Evolutionary conservation across 2,113 vertebrate genomes (phyloP).

Genomic region (Rattus rattus): DNA sequence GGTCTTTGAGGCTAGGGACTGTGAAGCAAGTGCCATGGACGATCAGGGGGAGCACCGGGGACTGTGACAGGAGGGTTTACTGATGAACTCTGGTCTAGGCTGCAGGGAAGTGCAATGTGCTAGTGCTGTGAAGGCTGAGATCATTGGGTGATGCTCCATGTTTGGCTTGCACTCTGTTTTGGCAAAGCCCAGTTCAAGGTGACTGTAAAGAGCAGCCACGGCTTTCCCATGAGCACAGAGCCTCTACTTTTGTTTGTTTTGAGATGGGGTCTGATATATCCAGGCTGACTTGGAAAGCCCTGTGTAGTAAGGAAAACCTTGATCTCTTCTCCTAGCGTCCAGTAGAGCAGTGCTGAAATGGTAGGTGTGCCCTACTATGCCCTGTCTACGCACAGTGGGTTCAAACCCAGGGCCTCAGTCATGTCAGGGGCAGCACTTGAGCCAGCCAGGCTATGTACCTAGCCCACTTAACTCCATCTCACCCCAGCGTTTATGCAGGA

Average conservation of each 20-base stretch:
- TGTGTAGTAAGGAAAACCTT: neutral
- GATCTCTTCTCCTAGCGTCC: neutral
- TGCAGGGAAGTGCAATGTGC: accelerated
- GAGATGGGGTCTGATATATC: neutral
- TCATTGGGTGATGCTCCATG: too few species aligned
- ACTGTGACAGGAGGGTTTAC: too few species aligned
- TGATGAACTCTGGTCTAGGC: neutral
- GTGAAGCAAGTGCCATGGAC: neutral
- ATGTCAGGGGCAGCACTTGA: neutral
- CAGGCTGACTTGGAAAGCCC: neutral
- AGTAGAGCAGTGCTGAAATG: neutral
- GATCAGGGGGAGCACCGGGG: neutral
- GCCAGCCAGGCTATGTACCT: neutral
- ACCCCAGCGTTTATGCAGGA: neutral
- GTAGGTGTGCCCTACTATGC: neutral
- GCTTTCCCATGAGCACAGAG: too few species aligned
- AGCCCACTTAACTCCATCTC: too few species aligned
- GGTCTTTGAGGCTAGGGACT: too few species aligned
- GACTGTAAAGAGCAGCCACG: neutral
- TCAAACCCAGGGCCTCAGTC: neutral
- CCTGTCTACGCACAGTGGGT: neutral
- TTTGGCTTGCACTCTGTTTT: neutral
- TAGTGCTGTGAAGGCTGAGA: neutral
- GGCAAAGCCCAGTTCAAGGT: neutral
- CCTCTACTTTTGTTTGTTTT: neutral